Base-by-base conservation (phyloP, 2,113 vertebrate species). In the Xenopus borealis region DNA sequence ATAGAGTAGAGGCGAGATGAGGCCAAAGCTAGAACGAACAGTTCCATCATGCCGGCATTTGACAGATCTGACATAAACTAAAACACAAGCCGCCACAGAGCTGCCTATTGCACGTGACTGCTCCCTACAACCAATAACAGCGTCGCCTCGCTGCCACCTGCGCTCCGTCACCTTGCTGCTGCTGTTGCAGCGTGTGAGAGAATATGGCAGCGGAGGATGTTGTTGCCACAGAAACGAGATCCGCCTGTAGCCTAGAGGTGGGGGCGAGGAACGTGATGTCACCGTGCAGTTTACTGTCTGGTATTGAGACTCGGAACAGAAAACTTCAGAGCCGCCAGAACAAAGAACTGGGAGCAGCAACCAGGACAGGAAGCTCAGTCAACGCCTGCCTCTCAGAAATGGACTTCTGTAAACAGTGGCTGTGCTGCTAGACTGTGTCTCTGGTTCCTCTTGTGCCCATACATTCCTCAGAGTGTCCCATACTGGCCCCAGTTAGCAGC, bases 191-290 rank as follows among this genome's bases (percentile, higher is more conserved):
- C 18, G 46, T n/a, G 33, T 11, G 17, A 53, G 18, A 19, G 11
- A 69, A 72, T 71, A 65, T 2, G 14, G 72, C 50, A 69, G 78
- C 46, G n/a, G 78, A 82, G 79, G 83, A 72, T 81, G 81, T 76
- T 72, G 78, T 79, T 61, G 72, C 72, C 61, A 47, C n/a, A 40
- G 18, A 8, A 20, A 65, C 71, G 81, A 79, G 70, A 79, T 83
- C 85, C 83, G 83, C 82, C 85, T 0, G 72, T 69, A 69, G 58
- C 66, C 77, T 14, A 71, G 57, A 76, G 82, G 83, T 74, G 83
- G 85, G 16, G 79, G 79, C 67, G 79, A 78, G 12, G 3, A 61
- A 0, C 50, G 62, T 87, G 87, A 88, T 83, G 82, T 88, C 85
- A 85, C 78, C 66, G 64, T 64, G 67, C 71, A 57, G 77, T 69